These are phyloP conservation scores for Holotrichia oblita DNA, from an alignment of 1,140 invertebrate species.

Conservation along the genomic window DNA sequence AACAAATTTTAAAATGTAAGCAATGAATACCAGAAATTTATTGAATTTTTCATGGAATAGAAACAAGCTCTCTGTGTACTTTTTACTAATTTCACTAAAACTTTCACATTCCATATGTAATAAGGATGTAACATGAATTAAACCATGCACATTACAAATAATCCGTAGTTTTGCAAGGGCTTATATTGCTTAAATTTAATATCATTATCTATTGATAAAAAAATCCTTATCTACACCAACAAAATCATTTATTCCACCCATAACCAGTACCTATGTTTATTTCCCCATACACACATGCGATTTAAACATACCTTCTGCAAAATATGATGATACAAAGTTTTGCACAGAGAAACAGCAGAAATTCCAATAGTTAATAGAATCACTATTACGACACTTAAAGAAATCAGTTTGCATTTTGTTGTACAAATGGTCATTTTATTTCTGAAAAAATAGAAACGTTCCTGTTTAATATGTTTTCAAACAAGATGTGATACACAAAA, in stretches of 20 bases:
- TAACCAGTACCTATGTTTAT: no score
- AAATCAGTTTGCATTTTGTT: conserved; percentile 1
- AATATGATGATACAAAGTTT: conserved; percentile 8
- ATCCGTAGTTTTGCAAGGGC: background rate
- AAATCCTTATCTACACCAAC: no score
- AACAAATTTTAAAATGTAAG: no score
- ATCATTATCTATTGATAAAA: no score
- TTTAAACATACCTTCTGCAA: conserved; percentile 1
- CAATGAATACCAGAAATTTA: no score
- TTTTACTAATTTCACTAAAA: background rate
- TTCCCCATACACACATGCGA: background rate
- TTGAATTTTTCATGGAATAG: no score
- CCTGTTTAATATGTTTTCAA: no score
- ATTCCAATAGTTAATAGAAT: background rate
- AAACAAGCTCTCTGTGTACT: no score
- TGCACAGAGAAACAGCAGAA: background rate
- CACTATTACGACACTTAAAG: background rate
- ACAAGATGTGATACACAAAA: no score
- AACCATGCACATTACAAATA: no score
- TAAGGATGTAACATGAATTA: no score
- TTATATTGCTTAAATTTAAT: background rate
- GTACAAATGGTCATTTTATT: conserved; percentile 4
- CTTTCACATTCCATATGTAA: background rate
- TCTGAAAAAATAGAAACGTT: background rate
- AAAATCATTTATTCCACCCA: no score